Conservation (phyloP, 2,113 vertebrate genomes). For the Tychaedon coryphoeus region DNA sequence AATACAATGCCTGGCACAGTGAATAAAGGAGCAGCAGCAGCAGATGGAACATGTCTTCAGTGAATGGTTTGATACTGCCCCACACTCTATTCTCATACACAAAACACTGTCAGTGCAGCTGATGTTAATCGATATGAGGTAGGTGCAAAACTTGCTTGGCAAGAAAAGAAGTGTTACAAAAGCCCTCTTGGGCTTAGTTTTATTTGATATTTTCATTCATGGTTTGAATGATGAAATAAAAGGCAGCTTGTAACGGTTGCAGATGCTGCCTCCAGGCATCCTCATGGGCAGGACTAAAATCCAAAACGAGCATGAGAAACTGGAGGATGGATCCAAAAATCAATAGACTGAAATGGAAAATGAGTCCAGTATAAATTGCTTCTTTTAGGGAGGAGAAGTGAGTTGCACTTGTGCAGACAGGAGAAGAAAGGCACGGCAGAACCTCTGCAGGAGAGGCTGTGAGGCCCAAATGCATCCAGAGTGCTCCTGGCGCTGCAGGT, state of each 20-base stretch:
- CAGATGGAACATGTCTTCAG: neutral
- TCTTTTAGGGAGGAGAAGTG: neutral
- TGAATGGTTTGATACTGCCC: neutral
- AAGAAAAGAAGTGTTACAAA: neutral
- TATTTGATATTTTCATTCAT: neutral
- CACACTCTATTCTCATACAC: neutral
- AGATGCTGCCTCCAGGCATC: neutral
- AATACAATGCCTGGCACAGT: neutral
- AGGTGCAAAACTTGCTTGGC: neutral
- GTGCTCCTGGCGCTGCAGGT: neutral
- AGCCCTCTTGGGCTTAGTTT: neutral
- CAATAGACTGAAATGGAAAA: neutral
- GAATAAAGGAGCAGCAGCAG: neutral
- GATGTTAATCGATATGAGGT: accelerated
- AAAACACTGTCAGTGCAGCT: neutral
- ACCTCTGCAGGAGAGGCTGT: neutral
- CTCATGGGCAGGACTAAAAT: neutral
- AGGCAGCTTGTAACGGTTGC: neutral
- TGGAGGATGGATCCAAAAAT: neutral
- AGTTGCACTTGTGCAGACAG: neutral
- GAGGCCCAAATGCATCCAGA: neutral
- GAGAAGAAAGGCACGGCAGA: neutral
- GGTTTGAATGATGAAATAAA: neutral
- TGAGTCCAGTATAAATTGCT: neutral
- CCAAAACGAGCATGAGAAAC: neutral